phyloP scores from a whole-genome alignment of 2,797 vertebrate genomes.

The Epinephelus malabaricus region DNA sequence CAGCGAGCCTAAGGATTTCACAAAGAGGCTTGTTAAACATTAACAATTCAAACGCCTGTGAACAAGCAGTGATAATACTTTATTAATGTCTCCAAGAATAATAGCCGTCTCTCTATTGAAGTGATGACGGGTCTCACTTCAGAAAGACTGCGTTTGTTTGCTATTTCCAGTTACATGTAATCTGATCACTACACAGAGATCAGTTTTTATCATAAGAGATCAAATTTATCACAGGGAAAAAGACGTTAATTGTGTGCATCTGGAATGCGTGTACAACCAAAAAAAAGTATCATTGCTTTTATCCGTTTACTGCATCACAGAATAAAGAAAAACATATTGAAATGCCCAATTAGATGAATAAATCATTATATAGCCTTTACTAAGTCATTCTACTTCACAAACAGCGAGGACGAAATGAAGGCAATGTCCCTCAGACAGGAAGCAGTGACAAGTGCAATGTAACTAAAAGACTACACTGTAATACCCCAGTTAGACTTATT shows the following conservation, averaged over 20 bases:
- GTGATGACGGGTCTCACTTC: constrained; percentile 49
- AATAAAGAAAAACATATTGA: not conserved
- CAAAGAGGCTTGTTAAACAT: constrained; percentile 64
- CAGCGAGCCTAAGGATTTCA: constrained; percentile 48
- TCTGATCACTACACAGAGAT: constrained; percentile 24
- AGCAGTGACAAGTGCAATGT: constrained; percentile 15
- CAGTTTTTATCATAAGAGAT: constrained; percentile 32
- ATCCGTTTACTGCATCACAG: not conserved
- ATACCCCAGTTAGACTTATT: constrained; percentile 48
- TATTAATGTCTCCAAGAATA: constrained; percentile 61
- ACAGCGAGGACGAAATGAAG: not conserved
- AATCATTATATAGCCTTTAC: not conserved
- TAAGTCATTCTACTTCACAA: not conserved
- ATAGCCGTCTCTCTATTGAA: constrained; percentile 28
- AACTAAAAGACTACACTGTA: constrained; percentile 37
- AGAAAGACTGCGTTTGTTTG: constrained; percentile 24
- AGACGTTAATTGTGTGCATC: not conserved
- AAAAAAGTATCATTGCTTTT: not conserved
- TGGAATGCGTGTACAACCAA: not conserved
- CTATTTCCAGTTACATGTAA: constrained; percentile 25
- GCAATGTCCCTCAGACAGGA: constrained; percentile 3
- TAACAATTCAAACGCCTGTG: constrained; percentile 49
- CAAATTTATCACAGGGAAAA: constrained; percentile 20
- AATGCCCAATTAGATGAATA: not conserved
- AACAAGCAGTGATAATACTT: constrained; percentile 64